phyloP scores from a whole-genome alignment of 2,797 vertebrate species.

The Phoebastria nigripes region DNA sequence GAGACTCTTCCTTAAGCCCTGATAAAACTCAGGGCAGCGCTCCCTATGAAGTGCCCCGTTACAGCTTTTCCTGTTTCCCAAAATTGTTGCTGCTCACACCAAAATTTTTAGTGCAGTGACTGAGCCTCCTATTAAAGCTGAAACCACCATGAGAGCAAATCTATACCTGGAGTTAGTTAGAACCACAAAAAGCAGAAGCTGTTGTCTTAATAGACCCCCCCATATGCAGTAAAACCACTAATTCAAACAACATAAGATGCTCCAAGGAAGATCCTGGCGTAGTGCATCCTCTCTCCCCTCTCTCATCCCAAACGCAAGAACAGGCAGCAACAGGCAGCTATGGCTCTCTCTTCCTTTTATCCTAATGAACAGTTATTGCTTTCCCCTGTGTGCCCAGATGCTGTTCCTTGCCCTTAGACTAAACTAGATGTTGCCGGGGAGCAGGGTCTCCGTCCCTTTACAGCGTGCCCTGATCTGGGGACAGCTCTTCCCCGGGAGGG shows the following conservation, averaged over 20 bases:
- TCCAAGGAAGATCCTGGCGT: background rate
- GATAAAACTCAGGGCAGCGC: background rate
- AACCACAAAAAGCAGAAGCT: background rate
- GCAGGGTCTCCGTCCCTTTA: rapidly evolving
- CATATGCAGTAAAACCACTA: background rate
- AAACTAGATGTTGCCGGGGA: background rate
- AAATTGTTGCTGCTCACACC: background rate
- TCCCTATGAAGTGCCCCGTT: no score
- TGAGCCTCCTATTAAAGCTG: background rate
- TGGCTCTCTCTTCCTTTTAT: background rate
- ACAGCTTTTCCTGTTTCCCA: background rate
- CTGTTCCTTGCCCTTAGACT: background rate
- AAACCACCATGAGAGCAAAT: background rate
- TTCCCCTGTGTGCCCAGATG: background rate
- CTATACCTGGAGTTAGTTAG: background rate
- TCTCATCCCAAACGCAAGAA: background rate
- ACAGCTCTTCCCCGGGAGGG: background rate
- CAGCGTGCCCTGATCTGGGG: rapidly evolving
- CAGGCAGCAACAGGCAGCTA: background rate
- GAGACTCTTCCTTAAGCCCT: background rate
- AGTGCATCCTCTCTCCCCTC: rapidly evolving
- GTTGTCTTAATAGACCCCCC: background rate
- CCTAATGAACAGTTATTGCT: background rate
- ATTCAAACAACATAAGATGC: background rate
- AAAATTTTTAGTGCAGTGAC: background rate